Conservation (phyloP, 2,113 vertebrate genomes). For the Pimephales promelas region DNA sequence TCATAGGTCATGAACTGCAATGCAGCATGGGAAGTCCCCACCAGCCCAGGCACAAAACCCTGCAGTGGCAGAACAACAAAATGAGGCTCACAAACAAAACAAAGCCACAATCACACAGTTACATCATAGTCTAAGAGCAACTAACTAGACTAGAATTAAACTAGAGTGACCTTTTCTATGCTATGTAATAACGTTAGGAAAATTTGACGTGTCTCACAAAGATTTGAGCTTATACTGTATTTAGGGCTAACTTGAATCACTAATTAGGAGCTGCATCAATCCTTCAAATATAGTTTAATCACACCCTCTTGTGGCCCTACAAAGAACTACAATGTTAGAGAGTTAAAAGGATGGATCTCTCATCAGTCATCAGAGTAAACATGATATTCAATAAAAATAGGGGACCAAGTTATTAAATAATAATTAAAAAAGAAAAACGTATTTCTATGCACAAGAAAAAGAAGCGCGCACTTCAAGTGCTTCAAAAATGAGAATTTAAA, state of each 20-base stretch:
- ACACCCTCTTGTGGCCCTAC: slow-evolving; percentile 21
- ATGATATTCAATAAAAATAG: neutral
- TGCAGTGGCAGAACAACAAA: slow-evolving; percentile 53
- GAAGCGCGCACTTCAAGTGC: neutral
- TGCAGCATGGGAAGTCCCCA: slow-evolving; percentile 86
- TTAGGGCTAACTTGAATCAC: neutral
- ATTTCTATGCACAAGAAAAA: neutral
- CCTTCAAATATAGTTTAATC: neutral
- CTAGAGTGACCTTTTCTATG: neutral
- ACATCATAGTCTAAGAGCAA: neutral
- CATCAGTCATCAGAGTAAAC: neutral
- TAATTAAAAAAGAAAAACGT: neutral
- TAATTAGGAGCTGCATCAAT: neutral
- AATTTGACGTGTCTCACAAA: neutral
- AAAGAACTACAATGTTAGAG: slow-evolving; percentile 1
- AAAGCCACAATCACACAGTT: slow-evolving; percentile 15
- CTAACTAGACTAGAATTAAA: neutral
- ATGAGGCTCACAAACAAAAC: neutral
- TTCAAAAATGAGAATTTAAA: neutral
- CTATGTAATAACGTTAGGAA: neutral
- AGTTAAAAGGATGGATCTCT: neutral
- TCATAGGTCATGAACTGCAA: slow-evolving; percentile 90
- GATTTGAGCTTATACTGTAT: neutral
- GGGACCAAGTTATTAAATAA: neutral
- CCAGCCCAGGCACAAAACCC: slow-evolving; percentile 86